Conservation (phyloP, 1,140 invertebrate species). For the Sarcophaga peregrina region DNA sequence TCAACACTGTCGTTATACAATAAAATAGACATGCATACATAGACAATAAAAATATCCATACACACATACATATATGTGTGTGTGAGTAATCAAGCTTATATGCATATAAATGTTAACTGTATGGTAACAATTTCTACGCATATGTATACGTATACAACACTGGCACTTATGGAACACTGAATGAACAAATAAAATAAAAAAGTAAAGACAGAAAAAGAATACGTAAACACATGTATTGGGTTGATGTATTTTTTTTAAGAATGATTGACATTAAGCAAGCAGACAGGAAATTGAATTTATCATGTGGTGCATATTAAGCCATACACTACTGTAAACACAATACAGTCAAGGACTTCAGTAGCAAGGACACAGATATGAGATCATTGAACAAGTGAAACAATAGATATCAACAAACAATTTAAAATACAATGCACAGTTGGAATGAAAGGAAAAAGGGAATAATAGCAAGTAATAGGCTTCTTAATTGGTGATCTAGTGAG, state of each 20-base stretch:
- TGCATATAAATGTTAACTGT: neutral
- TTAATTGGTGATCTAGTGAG: too few species aligned
- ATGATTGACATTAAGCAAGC: conserved; percentile 36
- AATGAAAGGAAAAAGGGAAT: neutral
- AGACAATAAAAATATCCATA: too few species aligned
- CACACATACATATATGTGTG: neutral
- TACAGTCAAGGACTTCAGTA: neutral
- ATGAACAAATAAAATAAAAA: too few species aligned
- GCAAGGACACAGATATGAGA: neutral
- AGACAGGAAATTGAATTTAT: conserved; percentile 38
- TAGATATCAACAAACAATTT: neutral
- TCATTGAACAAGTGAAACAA: neutral
- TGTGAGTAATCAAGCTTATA: neutral
- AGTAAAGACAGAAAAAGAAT: neutral
- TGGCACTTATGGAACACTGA: neutral
- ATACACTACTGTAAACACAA: neutral
- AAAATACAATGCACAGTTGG: neutral
- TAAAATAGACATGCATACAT: too few species aligned
- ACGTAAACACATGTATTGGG: conserved; percentile 16
- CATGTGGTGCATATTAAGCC: conserved; percentile 32
- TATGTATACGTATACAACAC: neutral
- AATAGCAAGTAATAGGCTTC: too few species aligned
- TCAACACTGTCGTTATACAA: neutral
- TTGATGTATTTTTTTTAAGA: conserved; percentile 38
- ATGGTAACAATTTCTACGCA: neutral